A percentile compares a stretch with the other conserved stretches of the same genome.
Conservation (phyloP, 2,797 vertebrate genomes). For the Anguilla marmorata region DNA sequence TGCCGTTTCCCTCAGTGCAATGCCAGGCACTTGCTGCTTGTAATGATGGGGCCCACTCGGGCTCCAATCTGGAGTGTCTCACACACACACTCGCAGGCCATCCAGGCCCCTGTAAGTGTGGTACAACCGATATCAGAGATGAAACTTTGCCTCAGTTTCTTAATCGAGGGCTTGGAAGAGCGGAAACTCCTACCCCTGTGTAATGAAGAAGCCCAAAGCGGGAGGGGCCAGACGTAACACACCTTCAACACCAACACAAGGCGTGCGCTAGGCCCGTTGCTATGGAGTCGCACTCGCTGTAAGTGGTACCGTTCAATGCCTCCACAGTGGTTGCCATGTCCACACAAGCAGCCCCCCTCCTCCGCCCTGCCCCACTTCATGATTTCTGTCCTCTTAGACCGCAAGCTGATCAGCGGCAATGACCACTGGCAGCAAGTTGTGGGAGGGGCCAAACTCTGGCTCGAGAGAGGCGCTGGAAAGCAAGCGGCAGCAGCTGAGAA, state of each 20-base stretch:
- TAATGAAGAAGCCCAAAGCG: background rate
- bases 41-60: background rate
- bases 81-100: background rate
- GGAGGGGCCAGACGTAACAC: background rate
- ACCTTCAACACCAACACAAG: background rate
- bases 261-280: background rate
- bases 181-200: background rate
- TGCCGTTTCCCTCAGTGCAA: background rate
- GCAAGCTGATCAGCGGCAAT: background rate
- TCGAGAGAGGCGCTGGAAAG: background rate
- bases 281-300: background rate
- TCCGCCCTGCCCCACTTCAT: background rate
- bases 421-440: background rate
- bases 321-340: too few relatives aligned
- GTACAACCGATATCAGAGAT: background rate
- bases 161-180: background rate
- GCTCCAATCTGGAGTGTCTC: background rate
- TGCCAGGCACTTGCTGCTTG: background rate
- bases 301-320: background rate
- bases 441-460: background rate
- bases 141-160: background rate
- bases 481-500: background rate
- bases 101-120: background rate
- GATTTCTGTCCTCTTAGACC: background rate
- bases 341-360: too few relatives aligned